phyloP scores from a whole-genome alignment of 2,113 vertebrate species.

The Lutjanus erythropterus region DNA sequence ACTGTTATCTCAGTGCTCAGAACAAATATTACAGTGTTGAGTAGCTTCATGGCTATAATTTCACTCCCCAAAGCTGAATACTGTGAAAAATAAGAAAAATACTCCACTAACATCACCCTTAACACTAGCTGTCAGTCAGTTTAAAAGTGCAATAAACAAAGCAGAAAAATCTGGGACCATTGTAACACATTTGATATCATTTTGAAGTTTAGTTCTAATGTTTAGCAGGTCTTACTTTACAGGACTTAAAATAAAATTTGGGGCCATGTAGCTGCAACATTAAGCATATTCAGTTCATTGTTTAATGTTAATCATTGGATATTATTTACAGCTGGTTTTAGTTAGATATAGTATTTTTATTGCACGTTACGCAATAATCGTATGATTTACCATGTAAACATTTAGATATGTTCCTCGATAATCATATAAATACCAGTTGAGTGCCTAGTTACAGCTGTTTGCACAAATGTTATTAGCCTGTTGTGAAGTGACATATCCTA shows the following conservation, averaged over 20 bases:
- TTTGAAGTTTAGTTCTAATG: neutral
- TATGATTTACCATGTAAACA: conserved; percentile 83
- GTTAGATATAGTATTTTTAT: conserved; percentile 59
- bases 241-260: neutral
- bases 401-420: conserved; percentile 34
- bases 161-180: conserved; percentile 28
- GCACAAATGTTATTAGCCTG: conserved; percentile 40
- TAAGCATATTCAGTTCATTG: neutral
- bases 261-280: conserved; percentile 34
- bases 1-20: conserved; percentile 50
- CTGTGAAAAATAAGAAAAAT: conserved; percentile 63
- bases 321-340: conserved; percentile 22
- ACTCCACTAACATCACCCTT: conserved; percentile 48
- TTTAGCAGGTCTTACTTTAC: neutral
- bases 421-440: conserved; percentile 38
- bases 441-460: conserved; percentile 60
- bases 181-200: neutral
- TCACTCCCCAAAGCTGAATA: conserved; percentile 55
- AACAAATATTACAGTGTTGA: conserved; percentile 69
- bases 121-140: conserved; percentile 67
- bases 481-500: conserved; percentile 44
- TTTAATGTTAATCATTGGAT: neutral
- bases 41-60: conserved; percentile 23
- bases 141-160: conserved; percentile 70
- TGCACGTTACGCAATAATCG: conserved; percentile 71